phyloP scores from a whole-genome alignment of 2,797 vertebrate genomes.

The Takifugu rubripes region DNA sequence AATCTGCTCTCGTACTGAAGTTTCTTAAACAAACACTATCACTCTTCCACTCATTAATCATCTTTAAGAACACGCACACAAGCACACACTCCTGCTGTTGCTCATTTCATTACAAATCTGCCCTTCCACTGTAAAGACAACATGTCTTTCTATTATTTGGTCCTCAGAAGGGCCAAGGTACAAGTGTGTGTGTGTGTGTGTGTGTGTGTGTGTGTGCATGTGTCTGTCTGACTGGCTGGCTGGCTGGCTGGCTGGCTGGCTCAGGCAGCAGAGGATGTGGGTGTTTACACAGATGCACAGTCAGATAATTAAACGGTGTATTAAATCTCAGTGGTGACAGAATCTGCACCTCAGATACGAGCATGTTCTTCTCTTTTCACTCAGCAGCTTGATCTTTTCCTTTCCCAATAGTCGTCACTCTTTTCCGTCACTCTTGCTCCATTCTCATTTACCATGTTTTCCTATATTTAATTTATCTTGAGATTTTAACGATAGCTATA shows the following conservation, averaged over 20 bases:
- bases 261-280: constrained; percentile 58
- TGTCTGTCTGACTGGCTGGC: constrained; percentile 4
- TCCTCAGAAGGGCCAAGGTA: background rate
- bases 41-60: constrained; percentile 71
- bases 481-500: background rate
- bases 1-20: constrained; percentile 61
- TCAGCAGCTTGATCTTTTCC: constrained; percentile 18
- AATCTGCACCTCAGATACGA: constrained; percentile 59
- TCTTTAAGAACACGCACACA: constrained; percentile 22
- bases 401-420: constrained; percentile 2
- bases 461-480: background rate
- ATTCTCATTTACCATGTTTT: constrained; percentile 26
- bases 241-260: constrained; percentile 34
- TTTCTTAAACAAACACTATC: constrained; percentile 61
- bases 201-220: constrained; percentile 15
- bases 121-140: constrained; percentile 24
- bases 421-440: constrained; percentile 9
- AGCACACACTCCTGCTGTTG: constrained; percentile 17
- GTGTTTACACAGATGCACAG: constrained; percentile 71
- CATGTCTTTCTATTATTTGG: constrained; percentile 19
- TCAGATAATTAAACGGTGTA: constrained; percentile 63
- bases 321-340: constrained; percentile 69
- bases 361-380: constrained; percentile 42
- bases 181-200: constrained; percentile 9
- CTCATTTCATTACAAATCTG: constrained; percentile 11